Evolutionary conservation across 2,888 invertebrate genomes (phyloP).

Genomic region (Resseliella maxima): DNA sequence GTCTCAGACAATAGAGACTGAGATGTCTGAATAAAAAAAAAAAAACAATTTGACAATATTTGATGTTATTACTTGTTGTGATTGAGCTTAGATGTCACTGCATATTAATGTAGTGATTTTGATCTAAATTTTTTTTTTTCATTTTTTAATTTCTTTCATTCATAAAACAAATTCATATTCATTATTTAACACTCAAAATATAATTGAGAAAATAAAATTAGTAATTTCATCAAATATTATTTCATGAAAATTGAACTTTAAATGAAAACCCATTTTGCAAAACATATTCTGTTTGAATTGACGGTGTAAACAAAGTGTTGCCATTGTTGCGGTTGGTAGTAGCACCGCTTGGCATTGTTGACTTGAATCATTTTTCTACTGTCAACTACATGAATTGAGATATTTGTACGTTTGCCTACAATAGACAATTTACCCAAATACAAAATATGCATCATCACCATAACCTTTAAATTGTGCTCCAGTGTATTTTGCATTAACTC

Average conservation of each 20-base stretch:
- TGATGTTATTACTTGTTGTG: neutral
- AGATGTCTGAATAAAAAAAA: neutral
- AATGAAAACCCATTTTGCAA: neutral
- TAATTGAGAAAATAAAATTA: no score
- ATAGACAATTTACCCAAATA: slow-evolving; percentile 43
- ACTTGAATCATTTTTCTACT: neutral
- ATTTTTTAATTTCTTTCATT: no score
- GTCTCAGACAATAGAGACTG: slow-evolving; percentile 37
- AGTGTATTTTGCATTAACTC: neutral
- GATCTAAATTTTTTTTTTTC: no score
- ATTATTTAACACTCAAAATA: no score
- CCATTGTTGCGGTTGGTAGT: neutral
- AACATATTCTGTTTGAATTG: neutral
- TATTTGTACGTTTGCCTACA: slow-evolving; percentile 29
- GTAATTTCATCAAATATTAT: no score
- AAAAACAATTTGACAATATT: slow-evolving; percentile 6
- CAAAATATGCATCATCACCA: slow-evolving; percentile 54
- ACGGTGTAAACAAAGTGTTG: slow-evolving; percentile 40
- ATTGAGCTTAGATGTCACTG: neutral
- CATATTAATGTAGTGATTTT: neutral
- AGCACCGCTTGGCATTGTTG: neutral
- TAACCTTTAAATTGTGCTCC: slow-evolving; percentile 53
- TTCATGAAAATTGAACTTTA: neutral
- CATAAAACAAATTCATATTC: no score
- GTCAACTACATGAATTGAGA: slow-evolving; percentile 5